Evolutionary conservation across 2,888 invertebrate genomes (phyloP), one percentile per base, ranked within the genome.

Genomic region (Polylopha cassiicola): DNA sequence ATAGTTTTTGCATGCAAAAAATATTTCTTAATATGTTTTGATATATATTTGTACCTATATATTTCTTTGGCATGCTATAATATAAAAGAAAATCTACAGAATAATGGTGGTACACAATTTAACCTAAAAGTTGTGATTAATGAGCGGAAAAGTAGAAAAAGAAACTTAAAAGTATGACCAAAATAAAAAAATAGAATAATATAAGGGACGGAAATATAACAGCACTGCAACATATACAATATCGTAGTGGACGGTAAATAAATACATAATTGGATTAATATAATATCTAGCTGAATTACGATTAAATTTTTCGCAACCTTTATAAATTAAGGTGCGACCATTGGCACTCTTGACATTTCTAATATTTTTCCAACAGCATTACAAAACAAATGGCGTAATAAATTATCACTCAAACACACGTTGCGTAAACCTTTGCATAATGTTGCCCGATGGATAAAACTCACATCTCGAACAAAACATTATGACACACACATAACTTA

Each of bases 41-140:
- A 46, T 42, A 48, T 50, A 55, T 51, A 58, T 74, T 72, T 77
- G 73, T 77, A 75, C 73, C 65, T 65, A 72, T 59, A 72, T 61
- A 63, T 67, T 52, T 82, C 82, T 82, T 82, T 80, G 80, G 80
- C 72, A 73, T 72, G 67, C 42, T 37, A 37, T 26, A 38, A 24
- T 29, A 16, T 36, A 36, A 30, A 37, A 21, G 30, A 42, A 37
- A 37, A 31, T 31, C 22, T 15, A 11, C 26, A 8, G 16, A 42
- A 22, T 28, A 3, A 21, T 28, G 31, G 37, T 37, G 37, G 41
- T 29, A 32, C 18, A 37, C 20, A 39, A 9, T 9, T 28, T 39
- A 39, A n/a, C 7, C 17, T 15, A 18, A 34, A 9, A 20, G 13
- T 33, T 18, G 32, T 24, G 30, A 21, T 28, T n/a, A n/a, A 30